A percentile compares a stretch with the other conserved stretches of the same genome.
phyloP scores from a whole-genome alignment of 1,140 invertebrate species.

The Dendroctonus ponderosae region DNA sequence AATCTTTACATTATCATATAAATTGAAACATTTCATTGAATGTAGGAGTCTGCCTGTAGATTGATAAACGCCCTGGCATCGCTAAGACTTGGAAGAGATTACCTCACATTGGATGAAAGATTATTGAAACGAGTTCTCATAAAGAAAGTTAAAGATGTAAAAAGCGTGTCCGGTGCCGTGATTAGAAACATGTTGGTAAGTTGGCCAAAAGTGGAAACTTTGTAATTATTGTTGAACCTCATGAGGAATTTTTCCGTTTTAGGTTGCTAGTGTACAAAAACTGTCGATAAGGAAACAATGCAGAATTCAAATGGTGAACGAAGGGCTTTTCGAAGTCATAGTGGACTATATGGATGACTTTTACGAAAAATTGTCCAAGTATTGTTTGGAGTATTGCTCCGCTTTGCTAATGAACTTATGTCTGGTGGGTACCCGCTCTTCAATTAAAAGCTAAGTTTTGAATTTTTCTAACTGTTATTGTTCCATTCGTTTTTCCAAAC shows the following conservation, averaged over 20 bases:
- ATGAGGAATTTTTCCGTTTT: not conserved
- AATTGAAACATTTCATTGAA: not conserved
- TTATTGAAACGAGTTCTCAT: slow-evolving; percentile 23
- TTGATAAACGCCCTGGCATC: slow-evolving; percentile 30
- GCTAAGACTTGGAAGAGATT: slow-evolving; percentile 23
- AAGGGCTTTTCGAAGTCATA: slow-evolving; percentile 19
- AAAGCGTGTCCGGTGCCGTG: slow-evolving; percentile 11
- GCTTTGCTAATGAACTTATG: slow-evolving; percentile 29
- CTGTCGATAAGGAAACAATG: slow-evolving; percentile 24
- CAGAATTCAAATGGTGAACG: slow-evolving; percentile 16
- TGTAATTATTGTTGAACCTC: no score
- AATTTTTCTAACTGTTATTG: no score
- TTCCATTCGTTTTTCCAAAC: no score
- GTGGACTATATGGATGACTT: slow-evolving; percentile 28
- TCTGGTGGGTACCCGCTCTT: slow-evolving; percentile 6
- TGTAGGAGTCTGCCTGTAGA: slow-evolving; percentile 26
- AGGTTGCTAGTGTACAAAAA: slow-evolving; percentile 23
- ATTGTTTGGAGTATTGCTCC: slow-evolving; percentile 26
- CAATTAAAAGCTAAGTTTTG: not conserved
- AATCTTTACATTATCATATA: not conserved
- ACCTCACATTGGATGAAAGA: slow-evolving; percentile 21
- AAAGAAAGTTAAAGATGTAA: slow-evolving; percentile 27
- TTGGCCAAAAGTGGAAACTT: not conserved
- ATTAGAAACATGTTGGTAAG: slow-evolving; percentile 29
- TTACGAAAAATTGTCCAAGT: slow-evolving; percentile 20